A percentile compares a stretch with the other conserved stretches of the same genome.
phyloP scores from a whole-genome alignment of 2,113 vertebrate species.

The Pao palembangensis region DNA sequence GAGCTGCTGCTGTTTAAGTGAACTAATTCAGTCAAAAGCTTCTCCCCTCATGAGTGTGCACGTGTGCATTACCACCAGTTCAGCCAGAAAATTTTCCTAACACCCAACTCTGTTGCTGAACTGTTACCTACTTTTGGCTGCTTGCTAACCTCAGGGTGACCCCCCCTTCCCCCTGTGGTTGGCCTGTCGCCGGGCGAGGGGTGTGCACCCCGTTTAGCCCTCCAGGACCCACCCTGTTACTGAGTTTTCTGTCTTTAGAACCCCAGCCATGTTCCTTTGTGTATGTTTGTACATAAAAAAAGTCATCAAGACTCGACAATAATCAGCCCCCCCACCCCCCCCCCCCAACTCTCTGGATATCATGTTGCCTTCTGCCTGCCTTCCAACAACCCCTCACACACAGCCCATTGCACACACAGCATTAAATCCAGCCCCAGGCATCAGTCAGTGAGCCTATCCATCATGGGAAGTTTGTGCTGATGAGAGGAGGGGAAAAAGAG shows the following conservation, averaged over 20 bases:
- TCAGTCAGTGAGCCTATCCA: slow-evolving; percentile 61
- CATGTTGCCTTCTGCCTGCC: slow-evolving; percentile 39
- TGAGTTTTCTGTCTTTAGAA: slow-evolving; percentile 20
- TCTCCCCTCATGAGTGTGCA: background rate
- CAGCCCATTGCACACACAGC: slow-evolving; percentile 25
- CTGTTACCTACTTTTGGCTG: slow-evolving; percentile 18
- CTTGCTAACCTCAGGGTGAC: slow-evolving; percentile 39
- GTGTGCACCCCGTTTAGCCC: no score
- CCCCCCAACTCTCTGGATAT: slow-evolving; percentile 15
- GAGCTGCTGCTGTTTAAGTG: slow-evolving; percentile 43
- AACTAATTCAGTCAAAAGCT: slow-evolving; percentile 35
- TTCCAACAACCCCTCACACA: slow-evolving; percentile 20
- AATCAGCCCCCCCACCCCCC: background rate
- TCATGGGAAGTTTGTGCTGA: slow-evolving; percentile 50
- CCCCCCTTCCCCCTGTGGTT: background rate
- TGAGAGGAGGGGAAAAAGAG: slow-evolving; percentile 28
- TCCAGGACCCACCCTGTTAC: slow-evolving; percentile 13
- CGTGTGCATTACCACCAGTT: background rate
- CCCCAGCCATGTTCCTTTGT: slow-evolving; percentile 44
- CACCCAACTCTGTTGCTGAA: background rate
- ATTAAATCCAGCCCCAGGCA: slow-evolving; percentile 28
- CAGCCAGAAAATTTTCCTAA: background rate
- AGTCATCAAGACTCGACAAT: slow-evolving; percentile 12
- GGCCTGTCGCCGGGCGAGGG: no score
- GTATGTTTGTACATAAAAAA: slow-evolving; percentile 40